Conservation (phyloP, 1,140 invertebrate species). For the Philopotamus ludificatus region DNA sequence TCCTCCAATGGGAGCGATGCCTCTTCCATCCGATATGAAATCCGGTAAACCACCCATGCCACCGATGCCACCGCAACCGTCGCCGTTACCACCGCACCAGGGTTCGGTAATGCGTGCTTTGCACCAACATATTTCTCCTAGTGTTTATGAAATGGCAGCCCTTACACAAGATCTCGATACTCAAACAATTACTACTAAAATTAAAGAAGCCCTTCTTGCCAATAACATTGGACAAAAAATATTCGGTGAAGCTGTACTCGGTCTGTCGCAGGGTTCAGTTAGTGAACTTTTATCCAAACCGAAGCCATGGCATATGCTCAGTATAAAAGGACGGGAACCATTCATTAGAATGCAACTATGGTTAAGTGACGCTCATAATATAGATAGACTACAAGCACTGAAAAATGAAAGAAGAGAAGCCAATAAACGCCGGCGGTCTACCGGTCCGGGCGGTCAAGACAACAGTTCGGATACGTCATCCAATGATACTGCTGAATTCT, state of each 20-base stretch:
- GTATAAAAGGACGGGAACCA: conserved; percentile 95
- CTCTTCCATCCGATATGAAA: conserved; percentile 56
- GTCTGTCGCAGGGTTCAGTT: conserved; percentile 94
- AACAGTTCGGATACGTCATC: conserved; percentile 84
- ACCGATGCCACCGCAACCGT: conserved; percentile 56
- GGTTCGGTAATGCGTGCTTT: conserved; percentile 66
- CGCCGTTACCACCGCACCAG: conserved; percentile 62
- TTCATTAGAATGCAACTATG: conserved; percentile 98
- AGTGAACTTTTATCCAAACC: conserved; percentile 96
- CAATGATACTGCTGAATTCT: conserved; percentile 86
- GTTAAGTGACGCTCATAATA: conserved; percentile 91
- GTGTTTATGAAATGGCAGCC: conserved; percentile 95
- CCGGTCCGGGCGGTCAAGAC: conserved; percentile 73
- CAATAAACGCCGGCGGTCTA: conserved; percentile 80
- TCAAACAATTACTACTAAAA: conserved; percentile 93
- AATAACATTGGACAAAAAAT: conserved; percentile 99
- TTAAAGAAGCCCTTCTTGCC: conserved; percentile 93
- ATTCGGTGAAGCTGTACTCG: conserved; percentile 94
- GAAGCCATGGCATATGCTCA: conserved; percentile 99
- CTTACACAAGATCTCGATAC: conserved; percentile 95
- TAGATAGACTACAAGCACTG: conserved; percentile 80
- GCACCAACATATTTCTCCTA: conserved; percentile 79
- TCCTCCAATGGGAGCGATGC: conserved; percentile 64
- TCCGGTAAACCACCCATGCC: conserved; percentile 53
- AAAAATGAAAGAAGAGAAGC: conserved; percentile 89